Conservation (phyloP, 2,113 vertebrate genomes). For the Ia io region DNA sequence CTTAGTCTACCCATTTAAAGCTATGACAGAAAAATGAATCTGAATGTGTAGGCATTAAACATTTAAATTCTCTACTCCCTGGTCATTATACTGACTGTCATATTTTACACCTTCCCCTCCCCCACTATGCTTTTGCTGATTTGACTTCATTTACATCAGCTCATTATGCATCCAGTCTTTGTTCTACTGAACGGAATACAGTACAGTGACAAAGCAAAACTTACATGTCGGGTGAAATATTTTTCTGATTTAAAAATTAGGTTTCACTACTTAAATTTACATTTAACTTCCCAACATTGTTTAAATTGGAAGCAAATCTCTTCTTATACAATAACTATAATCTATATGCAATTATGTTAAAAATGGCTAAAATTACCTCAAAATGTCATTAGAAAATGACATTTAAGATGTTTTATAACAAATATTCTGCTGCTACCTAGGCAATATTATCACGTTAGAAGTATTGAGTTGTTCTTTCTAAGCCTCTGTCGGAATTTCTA, state of each 20-base stretch:
- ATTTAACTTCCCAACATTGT: conserved; percentile 54
- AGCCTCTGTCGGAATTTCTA: conserved; percentile 51
- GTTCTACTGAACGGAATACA: conserved; percentile 83
- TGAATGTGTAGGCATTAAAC: conserved; percentile 78
- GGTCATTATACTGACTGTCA: conserved; percentile 73
- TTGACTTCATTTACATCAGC: conserved; percentile 91
- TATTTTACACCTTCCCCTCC: conserved; percentile 80
- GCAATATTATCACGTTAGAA: conserved; percentile 65
- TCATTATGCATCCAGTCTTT: conserved; percentile 89
- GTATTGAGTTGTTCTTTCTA: conserved; percentile 49
- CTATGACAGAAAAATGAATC: conserved; percentile 74
- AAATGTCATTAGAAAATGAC: conserved; percentile 73
- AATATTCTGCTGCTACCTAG: conserved; percentile 63
- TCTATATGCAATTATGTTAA: conserved; percentile 50
- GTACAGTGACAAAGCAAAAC: conserved; percentile 84
- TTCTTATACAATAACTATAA: conserved; percentile 63
- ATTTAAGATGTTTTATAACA: conserved; percentile 73
- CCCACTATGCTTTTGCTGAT: conserved; percentile 86
- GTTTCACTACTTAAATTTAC: conserved; percentile 48
- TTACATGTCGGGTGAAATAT: conserved; percentile 51
- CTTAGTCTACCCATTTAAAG: conserved; percentile 72
- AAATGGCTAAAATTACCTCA: conserved; percentile 55
- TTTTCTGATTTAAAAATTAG: conserved; percentile 69
- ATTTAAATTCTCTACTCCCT: conserved; percentile 82
- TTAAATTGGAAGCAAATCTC: conserved; percentile 56